Base-by-base conservation (phyloP, 2,888 invertebrate genomes). In the Thereva unica region DNA sequence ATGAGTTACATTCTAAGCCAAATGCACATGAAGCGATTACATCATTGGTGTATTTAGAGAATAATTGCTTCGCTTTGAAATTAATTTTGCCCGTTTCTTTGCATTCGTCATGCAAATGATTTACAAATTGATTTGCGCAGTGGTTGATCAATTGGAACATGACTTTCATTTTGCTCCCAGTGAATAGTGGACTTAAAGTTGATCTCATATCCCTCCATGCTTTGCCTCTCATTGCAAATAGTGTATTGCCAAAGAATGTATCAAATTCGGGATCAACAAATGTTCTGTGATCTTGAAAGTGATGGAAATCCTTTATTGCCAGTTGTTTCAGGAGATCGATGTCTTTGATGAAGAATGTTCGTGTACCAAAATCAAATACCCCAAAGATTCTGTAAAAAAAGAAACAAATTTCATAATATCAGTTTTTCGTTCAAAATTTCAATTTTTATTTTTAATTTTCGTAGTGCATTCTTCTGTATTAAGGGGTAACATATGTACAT, bases 291-390 rank as follows among this genome's bases (percentile, higher is more conserved):
- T 49, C 49, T 49, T 12, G 49, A n/a, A 85, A 85, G 70, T 83
- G 82, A 56, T 85, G 85, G 44, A 86, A 86, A 69, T 86, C 84
- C 71, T 85, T 86, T 1, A 86, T 80, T 0, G 83, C 81, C 12
- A 85, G 81, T 52, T 75, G 79, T 70, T 84, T 85, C 3, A 85
- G 78, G 9, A 85, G 64, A 45, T 86, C 85, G 0, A 84, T 84
- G 72, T 86, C 85, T 1, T 83, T 78, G 9, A 86, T 76, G 38
- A 85, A 67, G 4, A 83, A 65, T 0, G 82, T 66, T 0, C 84
- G 84, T 0, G 68, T 70, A 0, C 77, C 68, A 37, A 84, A 80
- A 71, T 84, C 83, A 68, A 78, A 85, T 41, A 78, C 73, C 1
- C 85, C 85, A 4, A 78, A 77, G 44, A 84, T 79, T 70, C 85